Evolutionary conservation across 1,140 invertebrate species (phyloP).

Genomic region (Solenopsis fugax): DNA sequence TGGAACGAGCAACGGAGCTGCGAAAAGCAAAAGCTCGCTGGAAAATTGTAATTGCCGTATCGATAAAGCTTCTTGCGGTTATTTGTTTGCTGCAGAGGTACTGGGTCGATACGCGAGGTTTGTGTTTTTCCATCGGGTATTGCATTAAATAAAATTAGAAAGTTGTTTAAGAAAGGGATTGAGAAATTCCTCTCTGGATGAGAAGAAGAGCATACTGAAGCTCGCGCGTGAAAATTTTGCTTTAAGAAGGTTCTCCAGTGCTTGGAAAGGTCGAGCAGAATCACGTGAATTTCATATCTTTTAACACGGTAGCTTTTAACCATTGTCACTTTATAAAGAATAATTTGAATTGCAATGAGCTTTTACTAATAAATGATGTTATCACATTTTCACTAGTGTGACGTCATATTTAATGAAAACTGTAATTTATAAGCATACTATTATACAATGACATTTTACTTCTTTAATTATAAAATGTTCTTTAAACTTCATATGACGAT

Average conservation of each 20-base stretch:
- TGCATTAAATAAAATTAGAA: not conserved
- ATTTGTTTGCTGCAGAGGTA: not conserved
- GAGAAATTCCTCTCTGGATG: not conserved
- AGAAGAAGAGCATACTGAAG: not conserved
- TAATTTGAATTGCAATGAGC: too few species aligned
- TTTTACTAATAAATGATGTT: too few species aligned
- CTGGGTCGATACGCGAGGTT: not conserved
- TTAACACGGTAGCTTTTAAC: too few species aligned
- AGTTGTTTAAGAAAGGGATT: not conserved
- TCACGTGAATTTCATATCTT: too few species aligned
- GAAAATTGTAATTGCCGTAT: slow-evolving; percentile 3
- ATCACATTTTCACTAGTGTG: too few species aligned
- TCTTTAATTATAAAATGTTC: too few species aligned
- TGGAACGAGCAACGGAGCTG: not conserved
- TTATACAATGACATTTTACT: too few species aligned
- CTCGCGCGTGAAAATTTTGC: not conserved
- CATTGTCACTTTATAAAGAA: too few species aligned
- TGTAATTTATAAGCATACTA: too few species aligned
- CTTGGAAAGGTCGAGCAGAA: too few species aligned
- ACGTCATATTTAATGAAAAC: too few species aligned
- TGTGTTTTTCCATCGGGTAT: not conserved
- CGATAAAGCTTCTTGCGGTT: not conserved
- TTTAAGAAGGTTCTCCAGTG: not conserved
- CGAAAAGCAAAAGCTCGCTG: not conserved
- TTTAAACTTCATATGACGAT: too few species aligned